A percentile compares a stretch with the other conserved stretches of the same genome.
These are phyloP conservation scores for Diplodus puntazzo DNA, from an alignment of 2,797 vertebrate species.

Conservation along the genomic window DNA sequence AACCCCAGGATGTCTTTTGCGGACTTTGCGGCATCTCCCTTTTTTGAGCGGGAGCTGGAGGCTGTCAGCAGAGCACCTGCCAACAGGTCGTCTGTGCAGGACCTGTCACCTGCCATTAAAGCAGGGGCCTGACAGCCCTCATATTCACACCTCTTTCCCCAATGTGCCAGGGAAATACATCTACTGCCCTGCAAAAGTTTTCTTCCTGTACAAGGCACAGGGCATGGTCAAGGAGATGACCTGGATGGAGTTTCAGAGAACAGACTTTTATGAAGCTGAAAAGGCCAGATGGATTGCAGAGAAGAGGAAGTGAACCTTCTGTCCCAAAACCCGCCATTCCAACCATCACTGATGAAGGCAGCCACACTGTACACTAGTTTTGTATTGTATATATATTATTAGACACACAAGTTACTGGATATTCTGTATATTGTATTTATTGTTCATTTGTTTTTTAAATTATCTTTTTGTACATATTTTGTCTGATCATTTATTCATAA, in stretches of 20 bases:
- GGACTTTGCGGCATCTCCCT: neutral
- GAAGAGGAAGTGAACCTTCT: neutral
- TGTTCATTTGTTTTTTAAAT: no score
- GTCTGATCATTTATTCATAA: no score
- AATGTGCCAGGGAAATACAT: neutral
- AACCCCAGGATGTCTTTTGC: neutral
- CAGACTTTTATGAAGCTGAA: neutral
- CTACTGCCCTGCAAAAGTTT: neutral
- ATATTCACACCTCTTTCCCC: neutral
- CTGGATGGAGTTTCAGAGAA: no score
- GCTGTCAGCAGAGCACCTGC: neutral
- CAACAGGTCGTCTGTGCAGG: neutral
- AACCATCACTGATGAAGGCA: no score
- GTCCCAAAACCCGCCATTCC: no score
- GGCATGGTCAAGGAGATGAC: neutral
- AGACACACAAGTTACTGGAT: no score
- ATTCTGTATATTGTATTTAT: no score
- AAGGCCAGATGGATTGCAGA: neutral
- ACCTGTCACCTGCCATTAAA: neutral
- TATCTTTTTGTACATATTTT: no score
- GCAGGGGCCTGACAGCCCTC: neutral
- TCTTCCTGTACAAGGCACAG: neutral
- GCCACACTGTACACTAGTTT: no score
- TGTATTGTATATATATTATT: neutral
- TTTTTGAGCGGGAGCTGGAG: conserved; percentile 4